Evolutionary conservation across 2,113 vertebrate genomes (phyloP), one percentile per base, ranked within the genome.

Genomic region (Xenopus borealis): DNA sequence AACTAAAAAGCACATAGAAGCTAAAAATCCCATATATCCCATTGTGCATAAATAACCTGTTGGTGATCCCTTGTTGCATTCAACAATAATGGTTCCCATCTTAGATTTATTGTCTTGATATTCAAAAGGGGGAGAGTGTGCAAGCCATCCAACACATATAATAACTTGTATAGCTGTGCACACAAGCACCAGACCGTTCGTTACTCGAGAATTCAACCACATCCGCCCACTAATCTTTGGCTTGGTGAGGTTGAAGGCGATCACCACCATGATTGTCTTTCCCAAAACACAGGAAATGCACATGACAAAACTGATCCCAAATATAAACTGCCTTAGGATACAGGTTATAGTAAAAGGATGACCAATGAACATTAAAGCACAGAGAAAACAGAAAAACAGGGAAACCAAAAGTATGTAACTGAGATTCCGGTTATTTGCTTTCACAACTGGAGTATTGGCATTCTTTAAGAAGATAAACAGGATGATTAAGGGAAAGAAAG

Each of bases 201-300:
- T 12, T 17, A 58, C 80, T 50, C 47, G 5, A 50, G 47, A 50
- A 50, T 50, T 50, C 47, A 50, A 16, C 47, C 47, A 50, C 2
- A 18, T 17, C 17, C 4, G 3, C 53, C 55, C 17, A 14, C 18
- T 58, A 14, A 1, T 58, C 55, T 10, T 58, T 58, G 55, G 55
- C n/a, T 58, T 10, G 18, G 55, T 58, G n/a, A 16, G 16, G 0
- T 61, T 81, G 45, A 88, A 88, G 55, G 55, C 72, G 18, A 75
- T 12, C 27, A 67, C 53, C 17, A 66, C 63, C 45, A 45, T 62
- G 8, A 71, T 17, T 7, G 69, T 71, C 44, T 71, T 71, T 20
- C 57, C 69, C 58, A 71, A 50, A 4, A 50, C 47, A 50, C 47
- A 50, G 7, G 47, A 50, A 50, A 50, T 50, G 14, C 47, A 50